Evolutionary conservation across 2,113 vertebrate species (phyloP), one percentile per base, ranked within the genome.

Genomic region (Siphamia tubifer): DNA sequence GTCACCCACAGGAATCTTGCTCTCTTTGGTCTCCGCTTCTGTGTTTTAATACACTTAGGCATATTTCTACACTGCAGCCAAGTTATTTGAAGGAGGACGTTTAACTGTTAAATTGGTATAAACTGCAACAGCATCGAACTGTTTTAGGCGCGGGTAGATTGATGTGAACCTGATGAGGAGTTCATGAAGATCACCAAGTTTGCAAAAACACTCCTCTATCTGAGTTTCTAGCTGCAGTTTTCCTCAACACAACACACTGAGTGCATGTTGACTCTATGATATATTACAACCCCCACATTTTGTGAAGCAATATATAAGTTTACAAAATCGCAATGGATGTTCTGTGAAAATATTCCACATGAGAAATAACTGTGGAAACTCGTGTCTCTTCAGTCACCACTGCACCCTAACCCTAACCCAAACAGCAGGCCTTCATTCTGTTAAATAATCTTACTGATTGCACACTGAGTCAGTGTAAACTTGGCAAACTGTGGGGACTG

Each of bases 41-140:
- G 78, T 77, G 68, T 86, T 84, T 80, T 81, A 85, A 84, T 81
- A 60, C 62, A 69, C 71, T 81, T 58, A 60, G 74, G 68, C 77
- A 49, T 42, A 77, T 87, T 81, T 80, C 61, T 72, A 65, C 19
- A 49, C 82, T 75, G 19, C 3, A 20, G 71, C 64, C 72, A 74
- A 82, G 77, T 79, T 66, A 79, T 79, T 68, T 21, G 62, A 55
- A 24, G 5, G 11, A 45, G 39, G 36, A 52, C 44, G 35, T 38
- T 30, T 24, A 57, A 39, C 53, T 48, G 67, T 27, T 52, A 21
- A 20, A 64, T 25, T 74, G 54, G 35, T 32, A 67, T 32, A 36
- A 12, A 51, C 43, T 53, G 27, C 15, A 45, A 42, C 21, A 62
- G 17, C 21, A 24, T 30, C 64, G 27, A 27, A 28, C 0, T 20